Conservation (phyloP, 2,888 invertebrate species). For the Dryadula phaetusa region DNA sequence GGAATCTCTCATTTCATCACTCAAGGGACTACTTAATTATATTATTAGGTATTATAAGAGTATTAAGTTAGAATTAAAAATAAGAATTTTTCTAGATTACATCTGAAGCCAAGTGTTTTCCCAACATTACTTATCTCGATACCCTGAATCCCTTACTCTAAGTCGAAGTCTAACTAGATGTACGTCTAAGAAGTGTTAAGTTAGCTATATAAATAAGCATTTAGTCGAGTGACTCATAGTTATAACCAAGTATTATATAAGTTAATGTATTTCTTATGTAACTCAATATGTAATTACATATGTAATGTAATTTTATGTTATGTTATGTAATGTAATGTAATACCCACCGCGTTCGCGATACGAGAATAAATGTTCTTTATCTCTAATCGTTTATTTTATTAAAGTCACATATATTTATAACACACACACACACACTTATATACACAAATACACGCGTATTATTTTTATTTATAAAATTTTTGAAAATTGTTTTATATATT, state of each 20-base stretch:
- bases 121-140: background rate
- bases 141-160: background rate
- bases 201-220: slow-evolving; percentile 28
- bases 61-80: background rate
- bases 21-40: background rate
- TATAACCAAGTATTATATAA: slow-evolving; percentile 13
- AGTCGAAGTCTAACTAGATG: background rate
- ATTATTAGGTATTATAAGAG: background rate
- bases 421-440: background rate
- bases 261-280: background rate
- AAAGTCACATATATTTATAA: slow-evolving; percentile 23
- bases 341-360: slow-evolving; percentile 38
- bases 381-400: slow-evolving; percentile 27
- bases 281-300: background rate
- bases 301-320: too few relatives aligned
- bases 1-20: background rate
- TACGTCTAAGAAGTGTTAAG: slow-evolving; percentile 1
- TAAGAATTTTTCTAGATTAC: background rate
- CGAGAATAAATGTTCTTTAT: slow-evolving; percentile 38
- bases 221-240: slow-evolving; percentile 23
- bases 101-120: background rate
- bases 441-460: background rate
- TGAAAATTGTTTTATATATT: too few relatives aligned
- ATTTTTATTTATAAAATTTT: too few relatives aligned
- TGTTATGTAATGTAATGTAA: slow-evolving; percentile 27